phyloP scores from a whole-genome alignment of 2,113 vertebrate genomes.

The Monarcha castaneiventris region DNA sequence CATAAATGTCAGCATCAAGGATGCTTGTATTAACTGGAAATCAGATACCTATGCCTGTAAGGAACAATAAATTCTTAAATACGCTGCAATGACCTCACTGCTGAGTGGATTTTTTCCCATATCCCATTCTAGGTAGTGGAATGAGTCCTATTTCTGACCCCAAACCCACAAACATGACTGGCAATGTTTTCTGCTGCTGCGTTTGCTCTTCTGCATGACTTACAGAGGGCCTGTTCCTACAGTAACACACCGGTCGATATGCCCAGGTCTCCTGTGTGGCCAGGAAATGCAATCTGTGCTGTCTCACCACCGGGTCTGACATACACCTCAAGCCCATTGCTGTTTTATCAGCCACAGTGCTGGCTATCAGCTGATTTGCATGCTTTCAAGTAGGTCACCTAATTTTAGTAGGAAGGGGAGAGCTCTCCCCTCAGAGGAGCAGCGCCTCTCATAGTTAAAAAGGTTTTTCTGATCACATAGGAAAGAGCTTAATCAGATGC shows the following conservation, averaged over 20 bases:
- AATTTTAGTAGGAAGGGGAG: not conserved
- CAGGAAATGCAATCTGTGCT: not conserved
- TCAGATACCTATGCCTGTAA: not conserved
- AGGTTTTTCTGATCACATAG: not conserved
- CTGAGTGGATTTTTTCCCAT: not conserved
- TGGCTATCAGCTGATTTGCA: not conserved
- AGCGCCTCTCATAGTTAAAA: not conserved
- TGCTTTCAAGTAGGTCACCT: not conserved
- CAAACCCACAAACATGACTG: not conserved
- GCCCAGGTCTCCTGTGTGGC: not conserved
- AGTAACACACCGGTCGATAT: accelerated
- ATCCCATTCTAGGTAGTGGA: not conserved
- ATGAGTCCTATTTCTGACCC: not conserved
- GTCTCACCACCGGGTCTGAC: not conserved
- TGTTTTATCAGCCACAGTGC: not conserved
- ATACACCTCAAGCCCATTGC: not conserved
- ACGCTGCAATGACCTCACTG: not conserved
- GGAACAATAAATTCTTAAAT: not conserved
- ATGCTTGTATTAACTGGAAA: not conserved
- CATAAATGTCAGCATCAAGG: not conserved
- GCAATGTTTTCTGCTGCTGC: not conserved
- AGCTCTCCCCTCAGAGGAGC: not conserved
- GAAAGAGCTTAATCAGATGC: not conserved
- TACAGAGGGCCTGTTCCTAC: not conserved
- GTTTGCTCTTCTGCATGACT: not conserved